A percentile compares a stretch with the other conserved stretches of the same genome.
Evolutionary conservation across 2,113 vertebrate genomes (phyloP).

Genomic region (Plestiodon gilberti): DNA sequence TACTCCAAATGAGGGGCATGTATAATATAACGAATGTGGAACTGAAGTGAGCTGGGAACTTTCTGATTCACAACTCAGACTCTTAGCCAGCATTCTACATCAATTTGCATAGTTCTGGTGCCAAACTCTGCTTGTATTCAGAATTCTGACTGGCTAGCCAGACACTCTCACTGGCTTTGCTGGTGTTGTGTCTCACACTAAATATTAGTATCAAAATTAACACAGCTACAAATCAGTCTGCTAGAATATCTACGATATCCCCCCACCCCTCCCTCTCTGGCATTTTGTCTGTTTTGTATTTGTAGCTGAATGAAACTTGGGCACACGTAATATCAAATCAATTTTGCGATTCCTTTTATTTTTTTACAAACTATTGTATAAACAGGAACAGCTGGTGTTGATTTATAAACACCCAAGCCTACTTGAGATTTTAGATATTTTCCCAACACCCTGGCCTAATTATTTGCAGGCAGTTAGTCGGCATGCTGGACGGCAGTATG

Average conservation of each 20-base stretch:
- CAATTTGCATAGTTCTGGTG: background rate
- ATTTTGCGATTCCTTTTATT: conserved; percentile 61
- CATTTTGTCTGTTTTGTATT: conserved; percentile 39
- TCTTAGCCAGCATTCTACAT: background rate
- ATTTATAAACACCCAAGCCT: conserved; percentile 75
- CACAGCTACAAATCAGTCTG: conserved; percentile 6
- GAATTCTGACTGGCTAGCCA: conserved; percentile 35
- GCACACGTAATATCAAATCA: conserved; percentile 57
- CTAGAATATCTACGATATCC: conserved; percentile 44
- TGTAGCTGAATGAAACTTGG: conserved; percentile 45
- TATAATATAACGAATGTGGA: background rate
- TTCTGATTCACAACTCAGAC: background rate
- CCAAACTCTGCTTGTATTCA: background rate
- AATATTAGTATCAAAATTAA: conserved; percentile 24
- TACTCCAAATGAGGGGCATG: background rate
- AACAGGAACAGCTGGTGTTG: conserved; percentile 72
- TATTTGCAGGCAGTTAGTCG: conserved; percentile 57
- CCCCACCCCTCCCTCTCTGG: background rate
- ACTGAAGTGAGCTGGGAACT: background rate
- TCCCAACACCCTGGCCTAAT: conserved; percentile 65
- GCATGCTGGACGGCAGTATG: conserved; percentile 41
- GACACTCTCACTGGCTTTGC: background rate
- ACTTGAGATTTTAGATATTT: conserved; percentile 68
- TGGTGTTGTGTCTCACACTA: background rate
- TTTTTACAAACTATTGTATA: conserved; percentile 65